Percentiles rank a stretch among this genome's conserved stretches.
These are phyloP conservation scores for Anabas testudineus DNA, from an alignment of 2,797 vertebrate species.

Conservation along the genomic window DNA sequence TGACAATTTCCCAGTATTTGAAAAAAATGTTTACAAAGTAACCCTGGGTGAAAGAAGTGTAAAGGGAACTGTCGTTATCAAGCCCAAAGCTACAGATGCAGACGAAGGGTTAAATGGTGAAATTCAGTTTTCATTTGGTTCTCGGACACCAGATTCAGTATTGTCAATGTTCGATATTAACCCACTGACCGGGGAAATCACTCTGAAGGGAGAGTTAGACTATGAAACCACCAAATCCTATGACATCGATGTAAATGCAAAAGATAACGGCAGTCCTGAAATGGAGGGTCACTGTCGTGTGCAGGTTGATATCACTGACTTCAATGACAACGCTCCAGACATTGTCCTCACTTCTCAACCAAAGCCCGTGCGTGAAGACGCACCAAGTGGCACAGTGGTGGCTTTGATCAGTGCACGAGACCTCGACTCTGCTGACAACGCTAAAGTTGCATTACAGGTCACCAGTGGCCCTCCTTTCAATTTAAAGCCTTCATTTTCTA, in stretches of 20 bases:
- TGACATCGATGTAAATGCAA: slow-evolving; percentile 73
- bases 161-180: slow-evolving; percentile 66
- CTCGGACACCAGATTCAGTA: slow-evolving; percentile 41
- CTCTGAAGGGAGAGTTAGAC: too few relatives aligned
- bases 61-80: slow-evolving; percentile 27
- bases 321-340: slow-evolving; percentile 79
- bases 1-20: slow-evolving; percentile 80
- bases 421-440: slow-evolving; percentile 65
- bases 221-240: slow-evolving; percentile 70
- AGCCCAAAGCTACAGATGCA: slow-evolving; percentile 69
- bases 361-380: slow-evolving; percentile 57
- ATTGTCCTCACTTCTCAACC: slow-evolving; percentile 69
- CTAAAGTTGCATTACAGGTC: slow-evolving; percentile 49
- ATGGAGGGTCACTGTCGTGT: slow-evolving; percentile 77
- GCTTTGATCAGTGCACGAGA: slow-evolving; percentile 70
- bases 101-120: slow-evolving; percentile 79
- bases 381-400: slow-evolving; percentile 60
- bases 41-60: slow-evolving; percentile 63
- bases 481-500: slow-evolving; percentile 66
- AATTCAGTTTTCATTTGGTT: slow-evolving; percentile 77
- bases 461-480: slow-evolving; percentile 45
- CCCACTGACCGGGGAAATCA: slow-evolving; percentile 53
- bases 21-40: slow-evolving; percentile 71
- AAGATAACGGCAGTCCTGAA: slow-evolving; percentile 76
- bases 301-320: slow-evolving; percentile 71